These are phyloP conservation scores for Boloria selene DNA, from an alignment of 2,888 invertebrate genomes.

Conservation along the genomic window DNA sequence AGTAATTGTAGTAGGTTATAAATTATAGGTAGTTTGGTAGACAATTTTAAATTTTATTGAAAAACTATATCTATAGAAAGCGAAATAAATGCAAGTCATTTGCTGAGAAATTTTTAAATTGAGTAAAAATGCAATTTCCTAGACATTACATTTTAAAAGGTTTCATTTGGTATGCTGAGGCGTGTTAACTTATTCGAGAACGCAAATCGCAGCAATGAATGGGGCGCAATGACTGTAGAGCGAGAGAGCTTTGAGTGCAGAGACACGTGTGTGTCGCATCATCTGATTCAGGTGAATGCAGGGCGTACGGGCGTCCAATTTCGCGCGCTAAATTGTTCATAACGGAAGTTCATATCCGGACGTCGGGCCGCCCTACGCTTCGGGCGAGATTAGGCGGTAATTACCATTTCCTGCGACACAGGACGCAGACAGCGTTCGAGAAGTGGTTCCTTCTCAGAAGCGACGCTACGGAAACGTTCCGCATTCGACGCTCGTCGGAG, in stretches of 20 bases:
- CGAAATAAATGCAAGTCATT: constrained; percentile 19
- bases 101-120: constrained; percentile 52
- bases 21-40: too few relatives aligned
- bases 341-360: constrained; percentile 94
- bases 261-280: constrained; percentile 58
- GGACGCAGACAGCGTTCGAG: constrained; percentile 72
- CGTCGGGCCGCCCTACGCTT: constrained; percentile 77
- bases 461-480: constrained; percentile 53
- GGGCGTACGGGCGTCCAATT: constrained; percentile 82
- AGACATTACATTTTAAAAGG: constrained; percentile 57
- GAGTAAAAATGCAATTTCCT: constrained; percentile 65
- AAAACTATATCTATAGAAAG: neutral
- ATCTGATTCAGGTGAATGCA: constrained; percentile 69
- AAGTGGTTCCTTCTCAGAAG: constrained; percentile 55
- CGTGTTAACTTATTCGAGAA: constrained; percentile 58
- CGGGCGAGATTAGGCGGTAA: constrained; percentile 83
- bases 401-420: constrained; percentile 81
- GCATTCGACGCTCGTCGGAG: constrained; percentile 50
- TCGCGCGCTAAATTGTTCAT: constrained; percentile 90
- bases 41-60: neutral
- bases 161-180: constrained; percentile 44
- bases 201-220: constrained; percentile 58
- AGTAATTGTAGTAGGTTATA: too few relatives aligned
- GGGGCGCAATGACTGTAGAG: constrained; percentile 50
- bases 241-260: constrained; percentile 45